Evolutionary conservation across 2,888 invertebrate genomes (phyloP), one percentile per base, ranked within the genome.

Genomic region (Crepidodera aurea): DNA sequence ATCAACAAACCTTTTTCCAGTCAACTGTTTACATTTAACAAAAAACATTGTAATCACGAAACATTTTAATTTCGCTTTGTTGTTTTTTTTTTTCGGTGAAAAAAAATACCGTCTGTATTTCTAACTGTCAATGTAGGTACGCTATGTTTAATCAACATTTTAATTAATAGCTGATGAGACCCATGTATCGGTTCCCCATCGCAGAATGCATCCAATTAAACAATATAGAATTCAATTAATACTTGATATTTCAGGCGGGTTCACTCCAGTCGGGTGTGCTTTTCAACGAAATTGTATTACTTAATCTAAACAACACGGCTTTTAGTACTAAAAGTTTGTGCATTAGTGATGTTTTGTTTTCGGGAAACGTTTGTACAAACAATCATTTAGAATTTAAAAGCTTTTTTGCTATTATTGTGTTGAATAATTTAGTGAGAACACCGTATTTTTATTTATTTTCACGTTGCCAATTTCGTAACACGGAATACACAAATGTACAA

Each of bases 161-260:
- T 48, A 54, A 60, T 60, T 60, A 60, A 50, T 60, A 39, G 32
- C 53, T 12, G 42, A 40, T 55, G 34, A 55, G 50, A 54, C 19
- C 51, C 42, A 12, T 29, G 42, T 51, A 56, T 60, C 51, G 51
- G 51, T 60, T 60, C 25, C 13, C 44, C 37, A 51, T 53, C 34
- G 22, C 27, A 34, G 46, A 53, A 27, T 60, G 53, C 59, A 46
- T 60, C 46, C 46, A 60, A 60, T 60, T 60, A 54, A 46, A 46
- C 53, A 48, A 54, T 48, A 54, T 48, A 39, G 27, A 46, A 54
- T 54, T 48, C 48, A 48, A 60, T 60, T 60, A 60, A 60, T 60
- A 60, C 39, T 37, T 44, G 60, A 59, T 59, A 53, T 53, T 39
- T 39, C 29, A 19, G 51, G 22, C 12, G 2, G 12, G 34, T 18